phyloP scores from a whole-genome alignment of 2,888 invertebrate genomes.

The Platycheirus albimanus region DNA sequence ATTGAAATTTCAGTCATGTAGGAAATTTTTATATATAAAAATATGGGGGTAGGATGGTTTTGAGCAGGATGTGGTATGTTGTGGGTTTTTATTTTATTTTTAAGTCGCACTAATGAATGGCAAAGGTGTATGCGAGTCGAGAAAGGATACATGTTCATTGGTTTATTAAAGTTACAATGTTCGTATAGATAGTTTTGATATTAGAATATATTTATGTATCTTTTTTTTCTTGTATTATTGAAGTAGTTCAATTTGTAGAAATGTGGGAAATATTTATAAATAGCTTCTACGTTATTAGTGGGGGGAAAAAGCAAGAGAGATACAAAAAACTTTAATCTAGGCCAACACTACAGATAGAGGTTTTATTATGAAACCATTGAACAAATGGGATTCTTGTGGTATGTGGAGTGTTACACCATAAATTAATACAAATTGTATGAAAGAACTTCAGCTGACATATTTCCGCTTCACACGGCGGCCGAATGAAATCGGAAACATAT shows the following conservation, averaged over 20 bases:
- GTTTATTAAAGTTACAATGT: conserved; percentile 35
- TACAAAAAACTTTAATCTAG: too few species aligned
- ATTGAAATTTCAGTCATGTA: conserved; percentile 65
- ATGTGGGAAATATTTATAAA: conserved; percentile 6
- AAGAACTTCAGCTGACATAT: too few species aligned
- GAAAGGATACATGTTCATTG: conserved; percentile 26
- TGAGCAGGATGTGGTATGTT: conserved; percentile 29
- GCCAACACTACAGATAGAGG: too few species aligned
- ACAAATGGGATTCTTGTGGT: too few species aligned
- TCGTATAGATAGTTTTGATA: conserved; percentile 28
- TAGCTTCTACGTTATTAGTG: too few species aligned
- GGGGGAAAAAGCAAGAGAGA: too few species aligned
- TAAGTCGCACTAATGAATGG: conserved; percentile 18
- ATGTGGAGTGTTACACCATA: too few species aligned
- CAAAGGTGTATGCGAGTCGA: background rate
- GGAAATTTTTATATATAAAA: conserved; percentile 9
- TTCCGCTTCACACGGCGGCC: too few species aligned
- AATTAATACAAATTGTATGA: too few species aligned
- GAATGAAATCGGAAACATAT: too few species aligned
- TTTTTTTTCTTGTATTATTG: background rate
- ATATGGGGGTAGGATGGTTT: background rate
- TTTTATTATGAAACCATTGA: too few species aligned
- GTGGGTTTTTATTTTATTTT: conserved; percentile 29
- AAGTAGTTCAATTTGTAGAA: conserved; percentile 23
- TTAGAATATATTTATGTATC: background rate